A percentile compares a stretch with the other conserved stretches of the same genome.
Evolutionary conservation across 2,888 invertebrate genomes (phyloP).

Genomic region (Dermolepida albohirtum): DNA sequence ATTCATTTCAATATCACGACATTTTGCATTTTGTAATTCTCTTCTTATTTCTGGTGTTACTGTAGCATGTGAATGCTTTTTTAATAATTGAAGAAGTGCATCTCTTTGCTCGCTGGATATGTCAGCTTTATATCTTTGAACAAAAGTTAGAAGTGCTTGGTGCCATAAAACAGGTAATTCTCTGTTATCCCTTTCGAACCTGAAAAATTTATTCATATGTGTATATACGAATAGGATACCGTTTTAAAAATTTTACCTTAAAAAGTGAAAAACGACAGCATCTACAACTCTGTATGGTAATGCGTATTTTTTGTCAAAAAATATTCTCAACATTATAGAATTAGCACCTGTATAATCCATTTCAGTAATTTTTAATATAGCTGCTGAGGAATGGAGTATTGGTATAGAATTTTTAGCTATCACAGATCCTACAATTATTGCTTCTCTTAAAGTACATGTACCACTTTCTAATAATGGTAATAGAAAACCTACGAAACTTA

Average conservation of each 20-base stretch:
- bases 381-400: conserved; percentile 94
- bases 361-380: conserved; percentile 94
- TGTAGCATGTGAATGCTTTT: conserved; percentile 76
- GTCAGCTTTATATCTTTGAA: conserved; percentile 95
- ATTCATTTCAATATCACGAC: conserved; percentile 55
- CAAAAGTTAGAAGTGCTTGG: conserved; percentile 92
- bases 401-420: conserved; percentile 93
- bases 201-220: conserved; percentile 61
- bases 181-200: conserved; percentile 86
- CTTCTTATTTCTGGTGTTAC: conserved; percentile 88
- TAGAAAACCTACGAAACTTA: conserved; percentile 70
- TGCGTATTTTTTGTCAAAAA: conserved; percentile 98
- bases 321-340: conserved; percentile 92
- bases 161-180: conserved; percentile 97
- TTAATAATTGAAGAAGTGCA: conserved; percentile 82
- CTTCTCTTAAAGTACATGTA: conserved; percentile 94
- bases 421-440: conserved; percentile 94
- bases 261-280: conserved; percentile 93
- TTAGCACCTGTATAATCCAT: conserved; percentile 98
- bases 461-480: conserved; percentile 86
- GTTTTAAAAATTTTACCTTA: conserved; percentile 72
- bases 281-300: conserved; percentile 95
- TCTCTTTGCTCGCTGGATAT: conserved; percentile 94
- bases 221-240: background rate
- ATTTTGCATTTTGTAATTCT: conserved; percentile 75